Conservation (phyloP, 2,888 invertebrate genomes). For the Drosophila nr. medialis region DNA sequence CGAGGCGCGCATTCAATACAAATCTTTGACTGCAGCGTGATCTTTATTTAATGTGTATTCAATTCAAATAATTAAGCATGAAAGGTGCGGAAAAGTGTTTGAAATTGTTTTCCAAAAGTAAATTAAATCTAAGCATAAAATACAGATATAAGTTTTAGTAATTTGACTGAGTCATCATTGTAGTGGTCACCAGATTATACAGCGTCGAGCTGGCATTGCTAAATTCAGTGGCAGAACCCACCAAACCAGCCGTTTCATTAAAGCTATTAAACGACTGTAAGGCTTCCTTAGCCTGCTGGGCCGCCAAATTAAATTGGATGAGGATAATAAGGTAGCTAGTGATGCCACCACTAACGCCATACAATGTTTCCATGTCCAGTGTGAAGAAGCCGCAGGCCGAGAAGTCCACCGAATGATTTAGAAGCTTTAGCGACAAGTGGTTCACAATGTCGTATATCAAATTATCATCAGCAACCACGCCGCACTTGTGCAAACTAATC, state of each 20-base stretch:
- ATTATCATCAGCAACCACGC: slow-evolving; percentile 83
- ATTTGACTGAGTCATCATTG: slow-evolving; percentile 58
- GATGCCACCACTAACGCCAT: slow-evolving; percentile 84
- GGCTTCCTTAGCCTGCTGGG: slow-evolving; percentile 82
- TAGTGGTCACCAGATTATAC: slow-evolving; percentile 52
- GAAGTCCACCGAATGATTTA: slow-evolving; percentile 84
- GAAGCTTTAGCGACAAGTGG: slow-evolving; percentile 84
- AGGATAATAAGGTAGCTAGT: slow-evolving; percentile 84
- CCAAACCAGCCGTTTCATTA: slow-evolving; percentile 68
- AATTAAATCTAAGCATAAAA: not conserved
- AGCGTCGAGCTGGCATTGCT: slow-evolving; percentile 54
- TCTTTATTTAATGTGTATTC: slow-evolving; percentile 47
- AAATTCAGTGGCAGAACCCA: slow-evolving; percentile 63
- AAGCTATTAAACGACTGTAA: slow-evolving; percentile 62
- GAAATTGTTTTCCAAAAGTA: not conserved
- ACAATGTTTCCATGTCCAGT: slow-evolving; percentile 84
- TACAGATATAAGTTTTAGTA: slow-evolving; percentile 11
- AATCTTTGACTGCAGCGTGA: slow-evolving; percentile 47
- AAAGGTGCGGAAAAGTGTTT: slow-evolving; percentile 48
- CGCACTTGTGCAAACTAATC: slow-evolving; percentile 84
- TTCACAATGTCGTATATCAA: slow-evolving; percentile 84
- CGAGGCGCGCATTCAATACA: slow-evolving; percentile 61
- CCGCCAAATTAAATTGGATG: slow-evolving; percentile 85
- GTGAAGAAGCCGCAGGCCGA: slow-evolving; percentile 85
- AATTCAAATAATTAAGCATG: slow-evolving; percentile 4